Percentiles rank a stretch among this genome's conserved stretches.
phyloP scores from a whole-genome alignment of 2,113 vertebrate species.

The Casuarius casuarius region DNA sequence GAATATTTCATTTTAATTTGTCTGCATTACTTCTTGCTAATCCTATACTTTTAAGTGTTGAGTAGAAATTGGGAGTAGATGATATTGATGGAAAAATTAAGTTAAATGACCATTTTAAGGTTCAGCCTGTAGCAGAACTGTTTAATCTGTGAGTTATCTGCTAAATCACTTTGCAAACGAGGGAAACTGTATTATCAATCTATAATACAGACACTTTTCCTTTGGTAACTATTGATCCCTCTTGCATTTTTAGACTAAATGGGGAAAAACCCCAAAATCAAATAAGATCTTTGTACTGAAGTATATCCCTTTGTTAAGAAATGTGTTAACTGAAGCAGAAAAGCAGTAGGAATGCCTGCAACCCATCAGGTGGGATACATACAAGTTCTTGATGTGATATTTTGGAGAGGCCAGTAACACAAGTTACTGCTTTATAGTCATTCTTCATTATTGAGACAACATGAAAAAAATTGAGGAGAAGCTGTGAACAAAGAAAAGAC shows the following conservation, averaged over 20 bases:
- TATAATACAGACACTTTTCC: conserved; percentile 37
- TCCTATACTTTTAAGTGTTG: neutral
- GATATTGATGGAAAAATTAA: conserved; percentile 54
- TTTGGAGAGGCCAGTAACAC: neutral
- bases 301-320: conserved; percentile 41
- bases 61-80: conserved; percentile 15
- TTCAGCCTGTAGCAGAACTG: conserved; percentile 42
- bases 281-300: conserved; percentile 39
- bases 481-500: neutral
- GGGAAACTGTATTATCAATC: conserved; percentile 49
- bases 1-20: neutral
- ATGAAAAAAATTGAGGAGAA: neutral
- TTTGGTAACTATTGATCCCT: conserved; percentile 61
- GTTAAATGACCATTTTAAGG: conserved; percentile 50
- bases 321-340: conserved; percentile 43
- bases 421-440: neutral
- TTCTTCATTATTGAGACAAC: neutral
- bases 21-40: neutral
- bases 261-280: conserved; percentile 14
- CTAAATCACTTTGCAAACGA: conserved; percentile 49
- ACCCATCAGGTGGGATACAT: neutral
- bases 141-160: conserved; percentile 65
- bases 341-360: neutral
- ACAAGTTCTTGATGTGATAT: neutral
- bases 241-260: conserved; percentile 56